Percentiles rank a stretch among this genome's conserved stretches.
Evolutionary conservation across 2,113 vertebrate species (phyloP).

Genomic region (Lophotis ruficrista): DNA sequence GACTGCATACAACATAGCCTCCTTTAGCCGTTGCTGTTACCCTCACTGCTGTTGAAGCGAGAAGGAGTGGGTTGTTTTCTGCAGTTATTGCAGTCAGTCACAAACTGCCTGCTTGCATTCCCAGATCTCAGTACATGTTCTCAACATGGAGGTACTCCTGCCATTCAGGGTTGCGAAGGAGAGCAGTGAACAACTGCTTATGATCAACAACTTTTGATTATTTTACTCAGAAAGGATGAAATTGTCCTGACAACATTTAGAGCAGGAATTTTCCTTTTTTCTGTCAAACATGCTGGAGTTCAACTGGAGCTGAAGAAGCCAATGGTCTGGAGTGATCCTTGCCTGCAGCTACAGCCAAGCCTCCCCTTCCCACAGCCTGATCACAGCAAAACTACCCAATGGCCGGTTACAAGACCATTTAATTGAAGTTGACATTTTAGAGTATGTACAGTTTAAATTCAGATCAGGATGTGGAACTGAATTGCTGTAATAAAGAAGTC

Average conservation of each 20-base stretch:
- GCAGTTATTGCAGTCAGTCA: neutral
- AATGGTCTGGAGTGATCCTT: neutral
- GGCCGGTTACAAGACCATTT: neutral
- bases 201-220: neutral
- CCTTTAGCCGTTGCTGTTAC: neutral
- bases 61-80: neutral
- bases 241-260: neutral
- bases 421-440: neutral
- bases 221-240: neutral
- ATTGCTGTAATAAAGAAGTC: neutral
- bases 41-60: neutral
- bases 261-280: neutral
- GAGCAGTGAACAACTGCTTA: neutral
- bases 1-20: neutral
- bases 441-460: neutral
- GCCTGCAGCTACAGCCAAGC: neutral
- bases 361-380: neutral
- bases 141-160: neutral
- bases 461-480: neutral
- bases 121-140: accelerated
- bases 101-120: neutral
- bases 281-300: neutral
- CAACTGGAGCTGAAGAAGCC: neutral
- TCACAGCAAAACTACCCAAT: neutral
- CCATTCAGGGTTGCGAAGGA: neutral